Evolutionary conservation across 2,888 invertebrate species (phyloP).

Genomic region (Diaperis boleti): DNA sequence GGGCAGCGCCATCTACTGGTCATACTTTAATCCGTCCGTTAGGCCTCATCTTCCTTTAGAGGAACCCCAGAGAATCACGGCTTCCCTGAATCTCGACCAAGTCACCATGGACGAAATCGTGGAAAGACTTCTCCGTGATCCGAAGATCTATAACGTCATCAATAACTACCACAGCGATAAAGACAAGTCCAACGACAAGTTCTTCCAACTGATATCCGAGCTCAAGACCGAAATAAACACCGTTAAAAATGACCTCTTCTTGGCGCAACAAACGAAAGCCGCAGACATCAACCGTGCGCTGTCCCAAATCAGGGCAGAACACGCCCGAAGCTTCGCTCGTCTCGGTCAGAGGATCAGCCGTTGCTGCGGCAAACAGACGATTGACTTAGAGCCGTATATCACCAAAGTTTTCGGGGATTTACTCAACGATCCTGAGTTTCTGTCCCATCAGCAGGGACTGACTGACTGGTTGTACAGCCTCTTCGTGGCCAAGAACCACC

Average conservation of each 20-base stretch:
- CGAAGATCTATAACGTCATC: slow-evolving; percentile 54
- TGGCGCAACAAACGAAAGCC: slow-evolving; percentile 66
- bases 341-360: slow-evolving; percentile 52
- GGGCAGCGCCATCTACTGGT: slow-evolving; percentile 51
- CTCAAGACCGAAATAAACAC: slow-evolving; percentile 66
- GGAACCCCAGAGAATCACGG: slow-evolving; percentile 45
- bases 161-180: slow-evolving; percentile 45
- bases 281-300: slow-evolving; percentile 51
- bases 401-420: slow-evolving; percentile 54
- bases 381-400: slow-evolving; percentile 60
- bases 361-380: slow-evolving; percentile 58
- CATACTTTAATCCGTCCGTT: slow-evolving; percentile 22
- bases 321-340: slow-evolving; percentile 43
- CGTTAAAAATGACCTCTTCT: slow-evolving; percentile 70
- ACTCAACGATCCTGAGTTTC: slow-evolving; percentile 58
- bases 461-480: slow-evolving; percentile 72
- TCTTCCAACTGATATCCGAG: slow-evolving; percentile 49
- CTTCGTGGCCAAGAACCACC: slow-evolving; percentile 74
- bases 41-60: background rate
- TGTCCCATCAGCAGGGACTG: slow-evolving; percentile 67
- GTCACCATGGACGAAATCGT: slow-evolving; percentile 61
- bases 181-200: slow-evolving; percentile 21
- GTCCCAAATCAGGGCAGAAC: slow-evolving; percentile 52
- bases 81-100: slow-evolving; percentile 49
- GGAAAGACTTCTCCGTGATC: slow-evolving; percentile 60